Conservation (phyloP, 2,797 vertebrate genomes). For the Crypturellus tataupa region DNA sequence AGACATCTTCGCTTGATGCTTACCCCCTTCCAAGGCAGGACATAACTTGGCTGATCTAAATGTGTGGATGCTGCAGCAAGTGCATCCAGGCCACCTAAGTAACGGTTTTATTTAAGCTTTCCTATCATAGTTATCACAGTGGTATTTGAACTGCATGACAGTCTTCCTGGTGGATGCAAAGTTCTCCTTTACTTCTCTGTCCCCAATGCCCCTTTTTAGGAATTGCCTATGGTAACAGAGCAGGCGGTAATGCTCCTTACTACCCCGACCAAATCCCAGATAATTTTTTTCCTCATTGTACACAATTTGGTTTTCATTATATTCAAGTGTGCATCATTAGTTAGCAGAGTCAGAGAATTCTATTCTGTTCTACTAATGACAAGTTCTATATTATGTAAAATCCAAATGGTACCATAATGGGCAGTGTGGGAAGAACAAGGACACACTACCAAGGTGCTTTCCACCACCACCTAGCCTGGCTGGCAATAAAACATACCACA, state of each 20-base stretch:
- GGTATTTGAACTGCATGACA: not conserved
- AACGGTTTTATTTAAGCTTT: not conserved
- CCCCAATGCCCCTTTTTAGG: not conserved
- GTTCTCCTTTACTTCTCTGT: not conserved
- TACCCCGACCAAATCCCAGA: not conserved
- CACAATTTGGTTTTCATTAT: not conserved
- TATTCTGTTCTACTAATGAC: not conserved
- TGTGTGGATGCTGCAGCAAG: not conserved
- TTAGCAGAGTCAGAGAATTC: not conserved
- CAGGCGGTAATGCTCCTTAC: not conserved
- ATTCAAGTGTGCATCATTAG: not conserved
- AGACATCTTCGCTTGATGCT: not conserved
- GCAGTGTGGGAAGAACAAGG: not conserved
- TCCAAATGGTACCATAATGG: rapidly evolving
- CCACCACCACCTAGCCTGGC: not conserved
- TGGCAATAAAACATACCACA: not conserved
- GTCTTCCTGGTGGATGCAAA: not conserved
- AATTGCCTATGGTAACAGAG: not conserved
- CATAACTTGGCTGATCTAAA: not conserved
- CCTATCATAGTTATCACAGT: not conserved
- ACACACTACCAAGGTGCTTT: not conserved
- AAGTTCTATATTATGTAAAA: not conserved
- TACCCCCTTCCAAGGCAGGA: not conserved
- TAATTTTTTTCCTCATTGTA: not conserved
- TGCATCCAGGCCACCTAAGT: not conserved